Evolutionary conservation across 92 coral and sea anemone species (phyloP).

Genomic region (Paramuricea clavata): DNA sequence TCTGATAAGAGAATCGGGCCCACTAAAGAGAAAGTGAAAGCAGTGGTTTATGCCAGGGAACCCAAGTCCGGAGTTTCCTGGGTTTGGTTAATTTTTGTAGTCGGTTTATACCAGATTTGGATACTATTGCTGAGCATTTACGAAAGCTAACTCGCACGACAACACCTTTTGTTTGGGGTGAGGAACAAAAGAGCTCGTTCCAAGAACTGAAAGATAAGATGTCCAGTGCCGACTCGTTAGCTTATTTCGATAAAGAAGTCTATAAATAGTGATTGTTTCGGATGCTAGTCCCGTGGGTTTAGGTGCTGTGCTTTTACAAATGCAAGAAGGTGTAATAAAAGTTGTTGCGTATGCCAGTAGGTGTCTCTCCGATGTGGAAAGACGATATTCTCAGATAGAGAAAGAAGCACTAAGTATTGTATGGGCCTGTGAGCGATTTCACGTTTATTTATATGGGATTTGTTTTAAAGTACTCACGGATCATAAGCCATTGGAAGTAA

Average conservation of each 20-base stretch:
- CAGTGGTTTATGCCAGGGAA: conserved; percentile 37
- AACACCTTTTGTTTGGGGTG: conserved; percentile 42
- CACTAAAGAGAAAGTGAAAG: conserved; percentile 60
- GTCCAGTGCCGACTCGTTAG: conserved; percentile 17
- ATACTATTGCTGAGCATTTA: neutral
- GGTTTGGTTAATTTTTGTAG: conserved; percentile 23
- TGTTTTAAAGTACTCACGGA: conserved; percentile 43
- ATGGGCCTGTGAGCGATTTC: no score
- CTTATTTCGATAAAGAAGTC: conserved; percentile 4
- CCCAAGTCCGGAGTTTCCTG: no score
- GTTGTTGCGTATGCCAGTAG: conserved; percentile 56
- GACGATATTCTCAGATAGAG: conserved; percentile 65
- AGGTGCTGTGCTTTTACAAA: conserved; percentile 55
- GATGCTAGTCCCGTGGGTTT: conserved; percentile 48
- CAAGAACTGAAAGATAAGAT: conserved; percentile 50
- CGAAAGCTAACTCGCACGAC: neutral
- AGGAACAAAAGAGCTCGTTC: conserved; percentile 38
- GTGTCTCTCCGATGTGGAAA: conserved; percentile 59
- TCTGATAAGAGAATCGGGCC: conserved; percentile 71
- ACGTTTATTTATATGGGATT: no score
- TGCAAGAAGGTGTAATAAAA: conserved; percentile 44
- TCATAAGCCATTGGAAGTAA: conserved; percentile 59
- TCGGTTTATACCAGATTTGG: conserved; percentile 7
- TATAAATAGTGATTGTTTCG: neutral
- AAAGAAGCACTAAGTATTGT: conserved; percentile 56